phyloP scores from a whole-genome alignment of 2,888 invertebrate genomes.

The Lypha dubia region DNA sequence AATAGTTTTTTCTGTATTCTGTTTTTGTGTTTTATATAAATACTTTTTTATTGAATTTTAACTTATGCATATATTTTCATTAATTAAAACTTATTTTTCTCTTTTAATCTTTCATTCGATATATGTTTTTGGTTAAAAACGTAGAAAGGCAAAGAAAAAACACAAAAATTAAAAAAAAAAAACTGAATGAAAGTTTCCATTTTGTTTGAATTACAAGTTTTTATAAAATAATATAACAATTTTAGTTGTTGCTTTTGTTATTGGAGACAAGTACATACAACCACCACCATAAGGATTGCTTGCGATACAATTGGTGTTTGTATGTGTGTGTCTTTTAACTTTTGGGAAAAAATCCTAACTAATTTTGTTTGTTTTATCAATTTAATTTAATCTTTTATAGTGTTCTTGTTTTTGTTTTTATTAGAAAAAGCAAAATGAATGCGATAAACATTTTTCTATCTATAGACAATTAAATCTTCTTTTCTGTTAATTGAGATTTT shows the following conservation, averaged over 20 bases:
- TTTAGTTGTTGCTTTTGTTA: not conserved
- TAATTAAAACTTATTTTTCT: slow-evolving; percentile 43
- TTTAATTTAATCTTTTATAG: not conserved
- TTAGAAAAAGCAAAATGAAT: slow-evolving; percentile 11
- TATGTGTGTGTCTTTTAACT: not conserved
- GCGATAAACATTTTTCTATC: slow-evolving; percentile 44
- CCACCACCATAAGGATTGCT: too few relatives aligned
- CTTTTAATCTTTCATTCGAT: slow-evolving; percentile 16
- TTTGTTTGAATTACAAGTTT: not conserved
- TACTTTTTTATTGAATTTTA: slow-evolving; percentile 64
- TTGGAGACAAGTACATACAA: too few relatives aligned
- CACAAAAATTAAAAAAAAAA: slow-evolving; percentile 2
- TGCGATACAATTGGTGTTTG: not conserved
- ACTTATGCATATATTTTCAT: slow-evolving; percentile 53
- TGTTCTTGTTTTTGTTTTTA: not conserved
- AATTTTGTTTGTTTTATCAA: slow-evolving; percentile 26
- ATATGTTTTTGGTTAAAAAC: slow-evolving; percentile 14
- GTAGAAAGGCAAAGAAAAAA: slow-evolving; percentile 5
- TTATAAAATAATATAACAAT: slow-evolving; percentile 27
- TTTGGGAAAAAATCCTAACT: slow-evolving; percentile 45
- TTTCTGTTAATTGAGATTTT: slow-evolving; percentile 8
- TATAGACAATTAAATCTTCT: slow-evolving; percentile 26
- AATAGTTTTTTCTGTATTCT: slow-evolving; percentile 70
- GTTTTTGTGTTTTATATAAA: slow-evolving; percentile 66
- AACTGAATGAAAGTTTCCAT: slow-evolving; percentile 18